Evolutionary conservation across 1,140 invertebrate genomes (phyloP).

Genomic region (Meloidogyne chitwoodi): DNA sequence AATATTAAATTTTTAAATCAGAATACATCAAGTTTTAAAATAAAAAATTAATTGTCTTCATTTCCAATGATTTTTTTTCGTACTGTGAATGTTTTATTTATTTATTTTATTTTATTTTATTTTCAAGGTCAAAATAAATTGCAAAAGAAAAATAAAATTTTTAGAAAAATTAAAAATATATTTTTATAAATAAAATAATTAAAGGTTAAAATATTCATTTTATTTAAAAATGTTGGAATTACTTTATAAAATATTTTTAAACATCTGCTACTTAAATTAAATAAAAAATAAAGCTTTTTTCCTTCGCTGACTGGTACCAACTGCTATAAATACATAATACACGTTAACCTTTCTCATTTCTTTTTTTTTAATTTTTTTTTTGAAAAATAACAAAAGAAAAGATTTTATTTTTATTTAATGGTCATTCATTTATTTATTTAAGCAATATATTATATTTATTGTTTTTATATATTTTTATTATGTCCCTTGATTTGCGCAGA

Average conservation of each 20-base stretch:
- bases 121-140: not conserved
- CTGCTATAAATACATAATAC: not conserved
- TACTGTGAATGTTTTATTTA: not conserved
- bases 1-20: no score
- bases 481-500: no score
- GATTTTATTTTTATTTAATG: not conserved
- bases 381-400: not conserved
- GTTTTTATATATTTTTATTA: no score
- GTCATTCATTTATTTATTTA: not conserved
- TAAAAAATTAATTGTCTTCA: not conserved
- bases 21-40: no score
- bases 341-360: not conserved
- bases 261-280: not conserved
- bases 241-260: no score
- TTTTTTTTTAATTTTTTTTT: not conserved
- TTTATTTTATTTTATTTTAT: no score
- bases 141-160: not conserved
- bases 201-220: not conserved
- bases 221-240: no score
- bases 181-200: no score
- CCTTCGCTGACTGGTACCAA: not conserved
- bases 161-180: no score
- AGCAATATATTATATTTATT: no score
- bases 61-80: not conserved
- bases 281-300: not conserved